Percentiles rank a stretch among this genome's conserved stretches.
Conservation (phyloP, 2,113 vertebrate species). For the Rutilus rutilus region DNA sequence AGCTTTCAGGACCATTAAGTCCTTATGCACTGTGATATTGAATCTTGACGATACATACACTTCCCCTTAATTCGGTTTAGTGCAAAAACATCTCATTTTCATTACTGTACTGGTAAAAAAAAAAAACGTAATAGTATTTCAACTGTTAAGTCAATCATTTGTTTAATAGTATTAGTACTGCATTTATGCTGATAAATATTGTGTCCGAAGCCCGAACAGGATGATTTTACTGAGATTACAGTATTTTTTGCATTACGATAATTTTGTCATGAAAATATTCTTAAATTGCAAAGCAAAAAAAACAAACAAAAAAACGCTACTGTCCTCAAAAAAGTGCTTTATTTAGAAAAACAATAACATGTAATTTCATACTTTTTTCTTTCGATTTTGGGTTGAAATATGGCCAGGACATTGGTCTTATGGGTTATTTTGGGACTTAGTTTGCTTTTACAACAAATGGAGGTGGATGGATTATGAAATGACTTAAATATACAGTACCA, state of each 20-base stretch:
- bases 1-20: neutral
- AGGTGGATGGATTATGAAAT: neutral
- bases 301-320: no score
- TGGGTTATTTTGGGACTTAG: neutral
- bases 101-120: no score
- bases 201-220: neutral
- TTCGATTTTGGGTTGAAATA: neutral
- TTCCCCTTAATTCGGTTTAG: no score
- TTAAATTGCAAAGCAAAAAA: neutral
- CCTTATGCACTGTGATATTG: neutral
- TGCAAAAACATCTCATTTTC: no score
- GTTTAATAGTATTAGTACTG: neutral
- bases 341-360: neutral
- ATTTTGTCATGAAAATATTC: neutral
- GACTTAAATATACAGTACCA: neutral
- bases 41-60: no score
- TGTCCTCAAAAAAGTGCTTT: neutral
- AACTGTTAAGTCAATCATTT: neutral
- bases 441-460: neutral
- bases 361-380: neutral
- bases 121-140: no score
- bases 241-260: neutral
- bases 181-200: neutral
- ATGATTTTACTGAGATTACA: no score
- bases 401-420: neutral